Evolutionary conservation across 2,888 invertebrate genomes (phyloP).

Genomic region (Agapostemon virescens): DNA sequence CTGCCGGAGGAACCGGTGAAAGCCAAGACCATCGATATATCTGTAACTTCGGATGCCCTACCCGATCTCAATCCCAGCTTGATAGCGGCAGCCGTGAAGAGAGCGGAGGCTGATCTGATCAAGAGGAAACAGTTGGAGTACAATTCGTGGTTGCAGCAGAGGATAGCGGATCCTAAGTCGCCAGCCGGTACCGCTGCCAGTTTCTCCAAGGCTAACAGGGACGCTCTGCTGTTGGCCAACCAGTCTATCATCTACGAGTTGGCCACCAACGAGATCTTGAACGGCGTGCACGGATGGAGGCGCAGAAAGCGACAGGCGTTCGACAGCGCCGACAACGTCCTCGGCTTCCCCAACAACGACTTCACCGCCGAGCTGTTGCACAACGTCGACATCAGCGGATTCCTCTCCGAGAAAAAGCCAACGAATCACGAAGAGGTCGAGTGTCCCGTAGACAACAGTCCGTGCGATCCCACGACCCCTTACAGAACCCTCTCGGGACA

Average conservation of each 20-base stretch:
- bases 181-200: conserved; percentile 93
- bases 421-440: conserved; percentile 85
- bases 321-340: conserved; percentile 83
- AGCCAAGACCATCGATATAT: conserved; percentile 71
- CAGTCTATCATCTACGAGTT: conserved; percentile 92
- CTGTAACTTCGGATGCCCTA: conserved; percentile 73
- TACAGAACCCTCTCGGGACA: conserved; percentile 90
- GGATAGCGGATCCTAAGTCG: conserved; percentile 89
- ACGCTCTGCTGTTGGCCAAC: conserved; percentile 91
- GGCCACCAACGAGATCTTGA: conserved; percentile 92
- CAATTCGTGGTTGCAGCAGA: conserved; percentile 86
- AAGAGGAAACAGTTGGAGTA: conserved; percentile 90
- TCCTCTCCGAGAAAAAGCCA: conserved; percentile 84
- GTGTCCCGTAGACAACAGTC: conserved; percentile 86
- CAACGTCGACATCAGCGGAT: conserved; percentile 88
- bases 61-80: conserved; percentile 87
- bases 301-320: conserved; percentile 88
- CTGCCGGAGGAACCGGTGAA: conserved; percentile 61
- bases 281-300: conserved; percentile 81
- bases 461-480: conserved; percentile 87
- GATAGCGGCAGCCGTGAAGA: conserved; percentile 88
- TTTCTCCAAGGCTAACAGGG: conserved; percentile 93
- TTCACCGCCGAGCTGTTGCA: conserved; percentile 89
- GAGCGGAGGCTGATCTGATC: conserved; percentile 89
- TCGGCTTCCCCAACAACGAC: conserved; percentile 84